Percentiles rank a stretch among this genome's conserved stretches.
Conservation (phyloP, 2,797 vertebrate species). For the Epinephelus coioides region DNA sequence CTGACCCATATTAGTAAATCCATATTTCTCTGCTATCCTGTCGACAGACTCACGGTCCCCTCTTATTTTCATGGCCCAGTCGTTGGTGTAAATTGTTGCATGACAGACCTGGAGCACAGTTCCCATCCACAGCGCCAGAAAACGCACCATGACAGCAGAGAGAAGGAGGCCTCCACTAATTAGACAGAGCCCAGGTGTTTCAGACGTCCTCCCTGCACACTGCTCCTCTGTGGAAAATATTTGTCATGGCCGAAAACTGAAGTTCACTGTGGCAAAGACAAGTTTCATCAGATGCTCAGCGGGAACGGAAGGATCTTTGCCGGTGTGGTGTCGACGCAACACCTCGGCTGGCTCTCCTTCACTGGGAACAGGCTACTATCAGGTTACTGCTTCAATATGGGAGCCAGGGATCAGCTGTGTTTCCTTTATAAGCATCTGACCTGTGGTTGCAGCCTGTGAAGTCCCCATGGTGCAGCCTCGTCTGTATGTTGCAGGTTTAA, state of each 20-base stretch:
- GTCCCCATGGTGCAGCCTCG: neutral
- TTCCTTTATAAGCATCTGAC: constrained; percentile 8
- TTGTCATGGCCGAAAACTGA: constrained; percentile 40
- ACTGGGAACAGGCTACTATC: constrained; percentile 55
- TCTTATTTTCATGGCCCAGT: constrained; percentile 93
- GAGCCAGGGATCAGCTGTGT: constrained; percentile 53
- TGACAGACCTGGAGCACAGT: constrained; percentile 86
- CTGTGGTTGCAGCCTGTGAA: constrained; percentile 8
- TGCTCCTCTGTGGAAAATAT: neutral
- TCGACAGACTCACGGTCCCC: constrained; percentile 87
- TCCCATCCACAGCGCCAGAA: constrained; percentile 85
- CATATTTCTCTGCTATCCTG: constrained; percentile 92
- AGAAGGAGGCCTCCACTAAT: constrained; percentile 3
- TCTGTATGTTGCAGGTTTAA: neutral
- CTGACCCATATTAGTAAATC: constrained; percentile 95
- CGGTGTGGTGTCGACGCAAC: neutral
- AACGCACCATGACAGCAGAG: constrained; percentile 66
- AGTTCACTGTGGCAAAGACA: neutral
- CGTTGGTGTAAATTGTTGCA: constrained; percentile 91
- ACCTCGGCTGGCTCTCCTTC: constrained; percentile 21
- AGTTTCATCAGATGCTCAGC: constrained; percentile 15
- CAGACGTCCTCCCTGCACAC: constrained; percentile 3
- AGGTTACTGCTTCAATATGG: constrained; percentile 70
- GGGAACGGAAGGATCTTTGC: constrained; percentile 18
- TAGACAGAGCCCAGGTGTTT: constrained; percentile 26